These are phyloP conservation scores for Tamandua tetradactyla DNA, from an alignment of 2,797 vertebrate species.

Conservation along the genomic window DNA sequence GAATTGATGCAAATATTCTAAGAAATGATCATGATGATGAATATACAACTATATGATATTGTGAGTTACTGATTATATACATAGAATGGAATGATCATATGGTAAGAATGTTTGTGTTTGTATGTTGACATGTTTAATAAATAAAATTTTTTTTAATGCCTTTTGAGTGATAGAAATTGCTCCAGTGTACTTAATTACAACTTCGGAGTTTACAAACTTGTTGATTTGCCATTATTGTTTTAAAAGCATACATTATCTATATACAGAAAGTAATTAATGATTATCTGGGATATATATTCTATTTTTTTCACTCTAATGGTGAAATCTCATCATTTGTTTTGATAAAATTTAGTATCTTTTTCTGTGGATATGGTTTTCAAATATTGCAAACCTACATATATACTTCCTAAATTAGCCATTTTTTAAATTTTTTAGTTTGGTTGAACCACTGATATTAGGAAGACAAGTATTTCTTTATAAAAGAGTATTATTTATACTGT, in stretches of 20 bases:
- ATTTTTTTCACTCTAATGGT: not conserved
- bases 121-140: too few relatives aligned
- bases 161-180: constrained; percentile 30
- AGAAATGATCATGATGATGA: too few relatives aligned
- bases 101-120: too few relatives aligned
- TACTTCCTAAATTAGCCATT: not conserved
- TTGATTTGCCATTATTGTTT: not conserved
- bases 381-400: constrained; percentile 37
- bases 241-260: not conserved
- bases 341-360: not conserved
- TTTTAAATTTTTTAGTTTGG: not conserved
- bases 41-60: too few relatives aligned
- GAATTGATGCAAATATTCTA: too few relatives aligned
- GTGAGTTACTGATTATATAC: too few relatives aligned
- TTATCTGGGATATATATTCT: not conserved
- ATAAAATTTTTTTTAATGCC: too few relatives aligned
- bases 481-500: constrained; percentile 7
- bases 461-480: not conserved
- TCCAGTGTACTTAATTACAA: not conserved
- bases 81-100: too few relatives aligned
- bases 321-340: not conserved
- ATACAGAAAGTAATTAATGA: not conserved
- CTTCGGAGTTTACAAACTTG: not conserved
- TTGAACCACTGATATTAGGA: not conserved
- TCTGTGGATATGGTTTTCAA: constrained; percentile 11